Conservation (phyloP, 2,888 invertebrate species). For the Pyrochroa serraticornis region DNA sequence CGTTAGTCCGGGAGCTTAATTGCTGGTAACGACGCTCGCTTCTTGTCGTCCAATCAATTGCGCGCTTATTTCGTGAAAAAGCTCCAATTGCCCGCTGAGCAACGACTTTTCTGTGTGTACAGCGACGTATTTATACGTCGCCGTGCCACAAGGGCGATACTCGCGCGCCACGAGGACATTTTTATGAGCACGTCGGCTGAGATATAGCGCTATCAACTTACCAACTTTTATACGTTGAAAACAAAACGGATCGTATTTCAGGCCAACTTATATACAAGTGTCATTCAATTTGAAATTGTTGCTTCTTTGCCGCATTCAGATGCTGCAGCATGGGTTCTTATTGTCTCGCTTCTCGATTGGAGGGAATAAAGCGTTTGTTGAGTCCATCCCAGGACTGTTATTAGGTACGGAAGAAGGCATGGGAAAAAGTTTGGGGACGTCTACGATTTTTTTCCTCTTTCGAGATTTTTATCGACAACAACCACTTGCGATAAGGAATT, state of each 20-base stretch:
- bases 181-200: constrained; percentile 58
- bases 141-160: constrained; percentile 48
- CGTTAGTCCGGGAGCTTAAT: constrained; percentile 10
- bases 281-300: constrained; percentile 54
- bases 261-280: constrained; percentile 54
- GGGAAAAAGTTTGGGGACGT: too few species aligned
- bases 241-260: constrained; percentile 59
- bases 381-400: too few species aligned
- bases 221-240: constrained; percentile 58
- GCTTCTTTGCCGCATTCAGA: constrained; percentile 37
- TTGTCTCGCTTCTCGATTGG: constrained; percentile 1
- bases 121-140: constrained; percentile 47
- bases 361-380: too few species aligned
- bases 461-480: too few species aligned
- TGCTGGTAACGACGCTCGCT: constrained; percentile 15
- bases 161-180: constrained; percentile 54
- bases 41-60: constrained; percentile 22
- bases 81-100: constrained; percentile 12
- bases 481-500: too few species aligned
- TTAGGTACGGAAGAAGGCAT: too few species aligned
- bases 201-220: constrained; percentile 60
- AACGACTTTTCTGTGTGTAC: constrained; percentile 3
- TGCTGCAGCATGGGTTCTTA: constrained; percentile 10
- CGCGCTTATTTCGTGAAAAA: constrained; percentile 10
- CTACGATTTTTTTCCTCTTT: too few species aligned